Base-by-base conservation (phyloP, 2,888 invertebrate genomes). In the Isotomurus palustris region DNA sequence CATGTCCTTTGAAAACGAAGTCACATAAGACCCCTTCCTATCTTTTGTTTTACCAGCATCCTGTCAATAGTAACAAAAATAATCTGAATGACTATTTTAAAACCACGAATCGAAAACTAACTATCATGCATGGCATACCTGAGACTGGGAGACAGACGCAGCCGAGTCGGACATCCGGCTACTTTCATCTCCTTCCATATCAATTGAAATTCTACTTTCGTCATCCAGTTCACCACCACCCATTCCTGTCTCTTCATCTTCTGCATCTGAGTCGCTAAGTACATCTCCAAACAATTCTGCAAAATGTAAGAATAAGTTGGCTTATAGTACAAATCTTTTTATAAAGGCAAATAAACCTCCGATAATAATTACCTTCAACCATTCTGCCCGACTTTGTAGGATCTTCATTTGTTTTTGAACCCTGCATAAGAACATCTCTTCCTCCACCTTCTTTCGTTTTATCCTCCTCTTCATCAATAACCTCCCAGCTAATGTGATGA, bases 401-500 rank as follows among this genome's bases (percentile, higher is more conserved):
- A 19, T 69, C 61, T 36, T 70, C 70, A 49, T 66, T 70, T 19
- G 71, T 70, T 50, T 68, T 64, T 6, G 69, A 68, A 3, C 69
- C 71, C 48, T 70, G 66, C 64, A 71, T 67, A 2, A 69, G 44
- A 19, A 67, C 66, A 59, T 68, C 68, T 40, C 66, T 66, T 22
- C 54, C 50, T 24, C 66, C 67, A n/a, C 70, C 73, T 35, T 68
- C 69, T 67, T 79, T 79, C 3, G 73, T 71, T 62, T 78, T 74
- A 67, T 82, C 78, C 69, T 90, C 88, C 72, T 91, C 91, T 75
- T 92, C 92, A 71, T 86, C 87, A 21, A 92, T 85, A 0, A 93
- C 85, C 74, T 94, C 92, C 85, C 88, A 93, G 60, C 85, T 86
- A 0, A 92, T 86, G 72, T 84, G 84, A 0, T 87, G 86, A 1